phyloP scores from a whole-genome alignment of 2,797 vertebrate species.

The Sylvia borin region DNA sequence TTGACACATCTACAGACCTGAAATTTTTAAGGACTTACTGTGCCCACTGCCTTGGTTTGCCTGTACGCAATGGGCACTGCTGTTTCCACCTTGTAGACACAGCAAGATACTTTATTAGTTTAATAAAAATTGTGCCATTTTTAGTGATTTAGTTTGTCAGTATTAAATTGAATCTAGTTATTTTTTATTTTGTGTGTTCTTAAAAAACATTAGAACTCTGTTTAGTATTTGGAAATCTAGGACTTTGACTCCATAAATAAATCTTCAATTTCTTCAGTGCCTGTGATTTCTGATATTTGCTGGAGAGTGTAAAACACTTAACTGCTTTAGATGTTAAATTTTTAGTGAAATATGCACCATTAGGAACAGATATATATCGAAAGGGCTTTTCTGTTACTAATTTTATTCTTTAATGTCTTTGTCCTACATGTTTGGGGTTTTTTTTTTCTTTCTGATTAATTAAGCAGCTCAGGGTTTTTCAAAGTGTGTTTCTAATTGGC shows the following conservation, averaged over 20 bases:
- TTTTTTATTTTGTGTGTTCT: neutral
- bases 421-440: accelerated
- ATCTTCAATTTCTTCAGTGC: neutral
- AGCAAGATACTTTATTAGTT: neutral
- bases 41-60: neutral
- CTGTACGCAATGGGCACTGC: neutral
- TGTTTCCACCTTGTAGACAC: neutral
- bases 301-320: neutral
- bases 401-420: neutral
- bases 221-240: neutral
- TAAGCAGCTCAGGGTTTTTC: neutral
- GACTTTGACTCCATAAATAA: neutral
- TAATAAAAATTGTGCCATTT: neutral
- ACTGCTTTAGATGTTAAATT: neutral
- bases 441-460: neutral
- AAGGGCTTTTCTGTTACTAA: neutral
- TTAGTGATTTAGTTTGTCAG: neutral
- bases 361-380: neutral
- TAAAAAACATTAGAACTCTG: neutral
- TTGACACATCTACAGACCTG: neutral
- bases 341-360: neutral
- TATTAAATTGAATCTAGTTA: neutral
- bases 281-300: neutral
- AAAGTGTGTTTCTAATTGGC: constrained; percentile 1
- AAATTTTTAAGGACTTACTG: neutral